These are phyloP conservation scores for Ctenodactylus gundi DNA, from an alignment of 2,113 vertebrate species.

Conservation along the genomic window DNA sequence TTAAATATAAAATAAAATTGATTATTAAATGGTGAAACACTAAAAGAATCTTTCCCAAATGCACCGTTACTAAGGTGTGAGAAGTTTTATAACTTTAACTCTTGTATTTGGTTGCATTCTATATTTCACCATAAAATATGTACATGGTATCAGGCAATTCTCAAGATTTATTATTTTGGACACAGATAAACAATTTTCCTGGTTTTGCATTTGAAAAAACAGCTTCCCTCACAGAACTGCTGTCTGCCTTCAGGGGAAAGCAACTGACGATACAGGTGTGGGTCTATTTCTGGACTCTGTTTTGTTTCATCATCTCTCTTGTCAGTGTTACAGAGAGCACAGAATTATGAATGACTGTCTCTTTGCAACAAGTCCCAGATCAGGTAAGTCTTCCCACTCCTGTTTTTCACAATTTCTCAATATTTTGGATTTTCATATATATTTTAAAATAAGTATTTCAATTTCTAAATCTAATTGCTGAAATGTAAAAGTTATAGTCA, in stretches of 20 bases:
- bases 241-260: not conserved
- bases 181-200: not conserved
- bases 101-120: not conserved
- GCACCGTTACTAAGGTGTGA: not conserved
- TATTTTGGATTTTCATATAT: not conserved
- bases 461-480: not conserved
- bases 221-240: not conserved
- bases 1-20: not conserved
- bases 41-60: not conserved
- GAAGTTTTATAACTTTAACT: not conserved
- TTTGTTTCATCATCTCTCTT: not conserved
- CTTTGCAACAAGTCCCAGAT: not conserved
- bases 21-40: not conserved
- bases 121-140: not conserved
- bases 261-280: not conserved
- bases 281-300: not conserved
- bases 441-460: not conserved
- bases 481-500: not conserved
- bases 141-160: not conserved
- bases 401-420: not conserved
- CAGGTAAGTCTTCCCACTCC: not conserved
- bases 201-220: not conserved
- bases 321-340: not conserved
- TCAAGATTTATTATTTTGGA: not conserved
- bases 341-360: not conserved